Conservation (phyloP, 1,140 invertebrate species). For the Octopus sinensis region DNA sequence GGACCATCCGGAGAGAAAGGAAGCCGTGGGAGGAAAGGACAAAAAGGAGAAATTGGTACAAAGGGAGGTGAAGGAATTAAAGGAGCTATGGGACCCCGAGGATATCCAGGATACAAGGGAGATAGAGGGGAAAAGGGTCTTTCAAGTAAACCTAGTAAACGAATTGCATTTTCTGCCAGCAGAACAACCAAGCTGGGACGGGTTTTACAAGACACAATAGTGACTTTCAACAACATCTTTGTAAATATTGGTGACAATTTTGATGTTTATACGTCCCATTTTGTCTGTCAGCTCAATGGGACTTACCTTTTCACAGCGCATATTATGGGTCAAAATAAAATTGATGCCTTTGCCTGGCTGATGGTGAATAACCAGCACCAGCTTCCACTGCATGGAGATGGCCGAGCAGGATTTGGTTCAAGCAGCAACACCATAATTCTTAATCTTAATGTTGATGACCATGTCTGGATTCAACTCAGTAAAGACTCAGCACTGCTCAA, state of each 20-base stretch:
- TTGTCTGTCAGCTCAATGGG: slow-evolving; percentile 53
- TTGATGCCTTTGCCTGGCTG: slow-evolving; percentile 52
- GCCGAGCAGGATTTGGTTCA: slow-evolving; percentile 48
- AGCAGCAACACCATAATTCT: slow-evolving; percentile 54
- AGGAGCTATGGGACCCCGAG: slow-evolving; percentile 22
- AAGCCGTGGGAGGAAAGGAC: slow-evolving; percentile 4
- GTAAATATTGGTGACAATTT: slow-evolving; percentile 52
- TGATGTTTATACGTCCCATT: slow-evolving; percentile 52
- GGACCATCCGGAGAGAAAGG: slow-evolving; percentile 19
- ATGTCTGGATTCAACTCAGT: slow-evolving; percentile 53
- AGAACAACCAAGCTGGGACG: slow-evolving; percentile 50
- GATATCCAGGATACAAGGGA: slow-evolving; percentile 15
- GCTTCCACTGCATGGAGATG: slow-evolving; percentile 53
- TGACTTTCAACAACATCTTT: slow-evolving; percentile 52
- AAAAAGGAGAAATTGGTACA: slow-evolving; percentile 18
- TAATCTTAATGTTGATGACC: slow-evolving; percentile 43
- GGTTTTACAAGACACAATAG: slow-evolving; percentile 49
- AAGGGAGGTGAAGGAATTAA: slow-evolving; percentile 17
- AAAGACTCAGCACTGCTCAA: slow-evolving; percentile 53
- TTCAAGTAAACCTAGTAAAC: slow-evolving; percentile 27
- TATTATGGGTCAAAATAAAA: slow-evolving; percentile 47
- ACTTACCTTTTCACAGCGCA: slow-evolving; percentile 55
- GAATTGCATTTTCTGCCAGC: slow-evolving; percentile 52
- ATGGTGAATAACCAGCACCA: slow-evolving; percentile 54
- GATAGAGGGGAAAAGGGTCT: slow-evolving; percentile 19